Evolutionary conservation across 2,113 vertebrate genomes (phyloP).

Genomic region (Struthidea cinerea): DNA sequence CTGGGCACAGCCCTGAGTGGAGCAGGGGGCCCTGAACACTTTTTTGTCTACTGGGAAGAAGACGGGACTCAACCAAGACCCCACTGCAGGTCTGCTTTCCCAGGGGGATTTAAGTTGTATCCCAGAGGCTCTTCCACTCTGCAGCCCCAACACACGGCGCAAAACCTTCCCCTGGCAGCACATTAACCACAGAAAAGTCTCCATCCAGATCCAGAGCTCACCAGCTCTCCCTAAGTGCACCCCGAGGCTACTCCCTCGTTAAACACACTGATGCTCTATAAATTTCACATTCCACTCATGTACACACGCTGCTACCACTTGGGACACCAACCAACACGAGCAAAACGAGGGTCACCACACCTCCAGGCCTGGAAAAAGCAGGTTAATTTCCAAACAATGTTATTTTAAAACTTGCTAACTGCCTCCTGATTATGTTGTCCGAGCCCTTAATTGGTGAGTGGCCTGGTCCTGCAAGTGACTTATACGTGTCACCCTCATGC

Average conservation of each 20-base stretch:
- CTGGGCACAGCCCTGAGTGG: background rate
- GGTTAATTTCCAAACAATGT: constrained; percentile 59
- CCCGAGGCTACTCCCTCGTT: constrained; percentile 45
- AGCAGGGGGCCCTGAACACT: background rate
- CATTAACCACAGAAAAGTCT: background rate
- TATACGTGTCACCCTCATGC: background rate
- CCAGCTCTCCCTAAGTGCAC: constrained; percentile 6
- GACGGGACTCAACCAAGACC: background rate
- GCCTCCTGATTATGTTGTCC: constrained; percentile 53
- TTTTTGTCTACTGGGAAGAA: background rate
- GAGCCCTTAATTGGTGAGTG: constrained; percentile 14
- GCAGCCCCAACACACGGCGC: background rate
- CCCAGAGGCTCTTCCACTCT: background rate
- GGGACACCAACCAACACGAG: constrained; percentile 8
- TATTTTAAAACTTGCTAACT: constrained; percentile 68
- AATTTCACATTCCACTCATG: constrained; percentile 59
- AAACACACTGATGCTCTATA: constrained; percentile 36
- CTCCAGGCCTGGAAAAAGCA: constrained; percentile 35
- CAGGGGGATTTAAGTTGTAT: accelerated
- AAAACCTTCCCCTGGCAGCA: background rate
- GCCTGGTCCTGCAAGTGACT: background rate
- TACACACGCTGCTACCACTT: background rate
- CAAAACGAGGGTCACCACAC: constrained; percentile 10
- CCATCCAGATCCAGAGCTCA: constrained; percentile 26
- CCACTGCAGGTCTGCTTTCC: background rate